Base-by-base conservation (phyloP, 2,113 vertebrate genomes). In the Rynchops niger region DNA sequence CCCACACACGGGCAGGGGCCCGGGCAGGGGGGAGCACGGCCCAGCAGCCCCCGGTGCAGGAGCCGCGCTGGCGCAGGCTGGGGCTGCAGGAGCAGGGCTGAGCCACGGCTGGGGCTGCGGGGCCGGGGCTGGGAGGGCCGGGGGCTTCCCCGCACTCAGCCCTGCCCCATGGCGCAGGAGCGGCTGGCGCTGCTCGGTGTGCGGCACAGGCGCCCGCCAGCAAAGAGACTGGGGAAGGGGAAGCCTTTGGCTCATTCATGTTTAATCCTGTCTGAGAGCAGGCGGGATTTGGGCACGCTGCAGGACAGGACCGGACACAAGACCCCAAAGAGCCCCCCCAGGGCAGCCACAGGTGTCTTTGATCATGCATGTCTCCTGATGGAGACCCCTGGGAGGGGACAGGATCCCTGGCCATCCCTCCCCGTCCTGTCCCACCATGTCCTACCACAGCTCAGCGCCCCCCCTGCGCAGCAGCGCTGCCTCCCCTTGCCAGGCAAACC, bases 41-140 rank as follows among this genome's bases (percentile, higher is more conserved):
- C 22, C 40, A 4, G 80, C 56, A 83, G 61, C 52, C 30, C 61
- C 23, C 4, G 0, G 10, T 3, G 50, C 36, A 9, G 32, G 16
- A 55, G 17, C 56, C 2, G 1, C n/a, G 10, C 62, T 10, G 5
- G 53, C 1, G 0, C 32, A 38, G 20, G 26, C 19, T 67, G 20
- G 23, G 29, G 63, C 55, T 1, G 26, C 40, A 29, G 79, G 25
- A 86, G 22, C 1, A 2, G n/a, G 40, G 50, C 30, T 58, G 42
- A 67, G 47, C 14, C 17, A 3, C 9, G 63, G 62, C 9, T 29
- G 29, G 53, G 56, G 14, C 3, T 4, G 36, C 32, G 36, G 43
- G 21, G 12, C 26, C 5, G 4, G 11, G 15, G 25, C 2, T 32
- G 50, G 9, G 5, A 4, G 47, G 36, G 11, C 5, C 0, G 1